Evolutionary conservation across 2,797 vertebrate genomes (phyloP), one percentile per base, ranked within the genome.

Genomic region (Adrianichthys oophorus): DNA sequence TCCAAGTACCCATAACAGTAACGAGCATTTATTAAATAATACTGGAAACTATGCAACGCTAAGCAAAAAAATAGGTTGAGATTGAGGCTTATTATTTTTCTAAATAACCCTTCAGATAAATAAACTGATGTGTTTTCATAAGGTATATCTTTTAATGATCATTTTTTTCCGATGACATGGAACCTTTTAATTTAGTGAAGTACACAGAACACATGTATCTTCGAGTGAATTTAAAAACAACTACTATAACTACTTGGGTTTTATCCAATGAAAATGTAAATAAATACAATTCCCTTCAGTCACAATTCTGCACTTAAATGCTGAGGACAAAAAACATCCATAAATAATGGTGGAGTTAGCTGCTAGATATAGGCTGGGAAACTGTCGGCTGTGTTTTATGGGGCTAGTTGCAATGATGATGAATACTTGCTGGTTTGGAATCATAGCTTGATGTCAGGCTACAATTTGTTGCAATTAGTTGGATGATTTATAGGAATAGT

Each of bases 401-500:
- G 79, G 77, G 82, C 82, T 85, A 74, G 81, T 89, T 84, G 80
- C 87, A 89, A 87, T 91, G 88, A 90, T 91, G 90, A 90, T 92
- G 87, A 92, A 92, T 93, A 90, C 92, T 90, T 89, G 84, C 89
- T 73, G 50, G 87, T 90, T 89, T 79, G 64, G 83, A 92, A 91
- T 92, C 89, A 90, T 92, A 92, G 91, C 90, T 92, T 92, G 92
- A 92, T 91, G 90, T 92, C 90, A 89, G 89, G 76, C 85, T 64
- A 90, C 91, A 92, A 91, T 91, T 92, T 92, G 90, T 91, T 89
- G 90, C 90, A 91, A 91, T 92, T 92, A 91, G 90, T 67, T 49
- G 52, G 54, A 79, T 92, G 91, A 92, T 92, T 92, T 91, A 92
- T 91, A 86, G 87, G 85, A 87, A 87, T 74, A 85, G 84, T 80